phyloP scores from a whole-genome alignment of 2,113 vertebrate species.

The Cololabis saira region DNA sequence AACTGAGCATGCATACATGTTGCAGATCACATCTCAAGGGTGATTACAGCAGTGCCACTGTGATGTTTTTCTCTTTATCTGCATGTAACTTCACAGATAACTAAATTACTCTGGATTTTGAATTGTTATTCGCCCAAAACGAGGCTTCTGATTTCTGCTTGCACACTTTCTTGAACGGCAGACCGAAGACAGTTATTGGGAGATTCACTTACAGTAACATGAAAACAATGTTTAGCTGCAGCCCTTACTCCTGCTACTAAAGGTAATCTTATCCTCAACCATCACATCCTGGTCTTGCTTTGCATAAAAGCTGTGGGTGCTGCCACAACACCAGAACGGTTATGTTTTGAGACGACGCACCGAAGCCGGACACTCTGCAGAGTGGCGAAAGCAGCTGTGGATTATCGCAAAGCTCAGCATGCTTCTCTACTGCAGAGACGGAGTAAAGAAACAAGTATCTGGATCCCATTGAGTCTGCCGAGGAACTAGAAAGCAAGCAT shows the following conservation, averaged over 20 bases:
- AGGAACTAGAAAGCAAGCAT: conserved; percentile 38
- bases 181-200: background rate
- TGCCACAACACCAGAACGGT: background rate
- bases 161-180: too few species aligned
- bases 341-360: conserved; percentile 1
- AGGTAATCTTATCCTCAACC: background rate
- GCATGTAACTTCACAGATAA: too few species aligned
- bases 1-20: too few species aligned
- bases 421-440: background rate
- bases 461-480: conserved; percentile 33
- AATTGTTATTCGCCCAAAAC: too few species aligned
- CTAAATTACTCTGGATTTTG: too few species aligned
- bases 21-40: too few species aligned
- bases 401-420: background rate
- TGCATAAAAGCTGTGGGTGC: conserved; percentile 1
- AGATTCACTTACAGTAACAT: background rate
- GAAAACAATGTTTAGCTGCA: background rate
- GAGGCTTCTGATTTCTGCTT: too few species aligned
- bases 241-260: background rate
- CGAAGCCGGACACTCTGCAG: conserved; percentile 1
- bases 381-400: conserved; percentile 30
- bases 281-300: conserved; percentile 28
- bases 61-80: too few species aligned
- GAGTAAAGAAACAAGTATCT: conserved; percentile 60
- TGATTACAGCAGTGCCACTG: too few species aligned